phyloP scores from a whole-genome alignment of 2,888 invertebrate genomes.

The Rutpela maculata region DNA sequence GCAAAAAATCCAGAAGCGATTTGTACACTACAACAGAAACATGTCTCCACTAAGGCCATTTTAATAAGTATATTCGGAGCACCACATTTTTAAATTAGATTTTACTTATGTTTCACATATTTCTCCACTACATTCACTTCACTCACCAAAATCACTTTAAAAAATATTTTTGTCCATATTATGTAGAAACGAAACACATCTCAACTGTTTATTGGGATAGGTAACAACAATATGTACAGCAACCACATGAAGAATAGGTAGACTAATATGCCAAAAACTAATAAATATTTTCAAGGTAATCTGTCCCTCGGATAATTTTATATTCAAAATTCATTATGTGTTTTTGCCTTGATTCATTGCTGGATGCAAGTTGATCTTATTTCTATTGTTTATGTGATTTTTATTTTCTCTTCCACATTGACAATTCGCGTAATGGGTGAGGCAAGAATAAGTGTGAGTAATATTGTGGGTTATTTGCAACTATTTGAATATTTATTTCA shows the following conservation, averaged over 20 bases:
- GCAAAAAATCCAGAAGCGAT: constrained; percentile 74
- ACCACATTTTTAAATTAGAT: constrained; percentile 47
- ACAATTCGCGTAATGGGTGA: constrained; percentile 57
- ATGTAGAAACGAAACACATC: not conserved
- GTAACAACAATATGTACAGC: constrained; percentile 5
- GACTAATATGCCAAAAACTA: constrained; percentile 34
- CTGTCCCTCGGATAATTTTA: constrained; percentile 18
- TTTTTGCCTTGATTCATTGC: constrained; percentile 19
- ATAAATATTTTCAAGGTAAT: constrained; percentile 51
- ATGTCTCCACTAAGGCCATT: constrained; percentile 73
- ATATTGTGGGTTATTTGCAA: constrained; percentile 66
- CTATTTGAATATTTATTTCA: constrained; percentile 71
- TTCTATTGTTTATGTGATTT: constrained; percentile 1
- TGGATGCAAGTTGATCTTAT: not conserved
- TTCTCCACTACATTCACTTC: constrained; percentile 26
- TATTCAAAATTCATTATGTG: constrained; percentile 28
- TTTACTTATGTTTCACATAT: constrained; percentile 14
- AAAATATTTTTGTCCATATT: not conserved
- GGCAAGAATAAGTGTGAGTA: constrained; percentile 66
- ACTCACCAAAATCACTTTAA: constrained; percentile 13
- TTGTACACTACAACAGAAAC: constrained; percentile 74
- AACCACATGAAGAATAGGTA: constrained; percentile 31
- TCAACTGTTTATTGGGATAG: constrained; percentile 5
- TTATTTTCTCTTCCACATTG: constrained; percentile 38
- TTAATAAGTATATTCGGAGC: constrained; percentile 42